Evolutionary conservation across 2,113 vertebrate genomes (phyloP), one percentile per base, ranked within the genome.

Genomic region (Carassius carassius): DNA sequence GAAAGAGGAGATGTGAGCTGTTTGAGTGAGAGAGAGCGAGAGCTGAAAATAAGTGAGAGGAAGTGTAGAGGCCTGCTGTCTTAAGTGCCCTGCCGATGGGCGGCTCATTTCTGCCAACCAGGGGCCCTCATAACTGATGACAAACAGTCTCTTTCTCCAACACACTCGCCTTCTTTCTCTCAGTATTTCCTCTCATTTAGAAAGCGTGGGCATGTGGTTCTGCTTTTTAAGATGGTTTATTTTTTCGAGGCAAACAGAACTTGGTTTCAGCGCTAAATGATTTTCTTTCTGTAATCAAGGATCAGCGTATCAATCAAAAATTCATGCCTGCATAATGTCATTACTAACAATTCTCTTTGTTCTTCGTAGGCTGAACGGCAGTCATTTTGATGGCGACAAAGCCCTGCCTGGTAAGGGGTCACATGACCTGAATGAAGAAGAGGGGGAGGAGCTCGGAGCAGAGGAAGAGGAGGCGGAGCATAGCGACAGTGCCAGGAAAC

Each of bases 301-400:
- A 32, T 76, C 29, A 14, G 58, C n/a, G 2, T 47, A 47, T 29
- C 78, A 23, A 56, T 44, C 32, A 29, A 44, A 62, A 35, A 56
- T 54, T n/a, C 44, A 62, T 47, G n/a, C 63, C 21, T 25, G 56
- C 14, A 13, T 10, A 44, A 69, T 49, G 29, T 73, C 44, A 19
- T 79, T 2, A 9, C 25, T 49, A 60, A 60, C 12, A 3, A 21
- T 76, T 56, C 58, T 5, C 60, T 81, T 3, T 78, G 41, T 41
- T 29, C 4, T 81, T 29, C 7, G 0, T 92, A 97, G 98, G 91
- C 94, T 98, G 90, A 99, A 97, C 82, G 96, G 96, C 63, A 95
- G 95, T 83, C 95, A 95, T 69, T 96, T 97, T 89, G 96, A 97
- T 87, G 96, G 97, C 67, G 96, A 97, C 84, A 99, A 98, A 92